A percentile compares a stretch with the other conserved stretches of the same genome.
Conservation (phyloP, 2,888 invertebrate species). For the Slavum lentiscoides region DNA sequence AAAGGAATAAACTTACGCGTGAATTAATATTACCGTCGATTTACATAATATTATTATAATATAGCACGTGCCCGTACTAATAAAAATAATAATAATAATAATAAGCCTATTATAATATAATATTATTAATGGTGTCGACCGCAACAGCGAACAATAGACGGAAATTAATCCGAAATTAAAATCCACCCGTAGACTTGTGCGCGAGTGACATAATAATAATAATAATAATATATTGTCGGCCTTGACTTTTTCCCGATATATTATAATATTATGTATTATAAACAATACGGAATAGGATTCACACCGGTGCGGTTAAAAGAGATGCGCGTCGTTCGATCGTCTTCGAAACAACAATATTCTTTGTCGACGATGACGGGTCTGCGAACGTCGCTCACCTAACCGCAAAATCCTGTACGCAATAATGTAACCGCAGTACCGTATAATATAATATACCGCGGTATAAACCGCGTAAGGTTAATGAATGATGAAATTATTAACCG, state of each 20-base stretch:
- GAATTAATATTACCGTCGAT: conserved; percentile 13
- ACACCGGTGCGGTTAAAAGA: no score
- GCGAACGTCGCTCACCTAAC: no score
- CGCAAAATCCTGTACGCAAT: no score
- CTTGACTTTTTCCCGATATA: conserved; percentile 26
- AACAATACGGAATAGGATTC: no score
- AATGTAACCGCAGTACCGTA: no score
- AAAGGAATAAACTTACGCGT: no score
- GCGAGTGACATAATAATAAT: conserved; percentile 8
- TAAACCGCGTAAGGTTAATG: no score
- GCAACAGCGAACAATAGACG: conserved; percentile 10
- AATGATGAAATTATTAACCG: no score
- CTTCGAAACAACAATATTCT: no score
- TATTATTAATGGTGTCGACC: neutral
- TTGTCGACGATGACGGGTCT: no score
- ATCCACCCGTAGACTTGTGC: neutral
- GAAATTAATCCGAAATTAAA: conserved; percentile 35
- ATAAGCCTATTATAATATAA: neutral
- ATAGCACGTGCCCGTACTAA: conserved; percentile 3
- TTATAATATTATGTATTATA: no score
- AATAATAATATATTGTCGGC: neutral
- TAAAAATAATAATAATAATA: neutral
- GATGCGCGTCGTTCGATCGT: neutral
- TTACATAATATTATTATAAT: conserved; percentile 1
- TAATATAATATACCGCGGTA: no score